Conservation (phyloP, 2,888 invertebrate genomes). For the Ophion slaviceki region DNA sequence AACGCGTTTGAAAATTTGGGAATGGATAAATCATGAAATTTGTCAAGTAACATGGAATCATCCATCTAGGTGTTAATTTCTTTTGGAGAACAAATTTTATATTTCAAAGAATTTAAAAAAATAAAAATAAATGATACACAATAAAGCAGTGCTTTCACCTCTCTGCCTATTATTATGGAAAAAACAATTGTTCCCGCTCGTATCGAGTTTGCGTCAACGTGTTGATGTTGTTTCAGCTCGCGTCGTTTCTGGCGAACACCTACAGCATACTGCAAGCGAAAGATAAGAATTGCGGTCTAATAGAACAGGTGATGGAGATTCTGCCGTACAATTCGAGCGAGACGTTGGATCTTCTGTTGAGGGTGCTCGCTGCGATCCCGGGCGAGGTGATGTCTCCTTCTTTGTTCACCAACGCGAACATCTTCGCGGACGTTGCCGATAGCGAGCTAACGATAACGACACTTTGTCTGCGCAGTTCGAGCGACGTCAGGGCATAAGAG, state of each 20-base stretch:
- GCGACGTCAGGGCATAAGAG: slow-evolving; percentile 68
- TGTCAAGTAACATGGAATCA: too few species aligned
- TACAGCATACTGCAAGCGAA: slow-evolving; percentile 81
- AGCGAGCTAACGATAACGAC: neutral
- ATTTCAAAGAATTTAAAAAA: too few species aligned
- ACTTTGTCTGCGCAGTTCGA: slow-evolving; percentile 71
- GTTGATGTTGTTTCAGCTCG: slow-evolving; percentile 86
- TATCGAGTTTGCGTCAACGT: neutral
- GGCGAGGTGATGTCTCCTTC: slow-evolving; percentile 86
- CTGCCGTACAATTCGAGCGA: slow-evolving; percentile 87
- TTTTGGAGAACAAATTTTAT: too few species aligned
- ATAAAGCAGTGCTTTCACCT: too few species aligned
- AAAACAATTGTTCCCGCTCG: too few species aligned
- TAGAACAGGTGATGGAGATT: slow-evolving; percentile 90
- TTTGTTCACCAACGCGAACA: neutral
- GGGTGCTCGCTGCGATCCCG: slow-evolving; percentile 94
- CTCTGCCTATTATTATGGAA: too few species aligned
- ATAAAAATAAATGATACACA: too few species aligned
- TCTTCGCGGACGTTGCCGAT: neutral
- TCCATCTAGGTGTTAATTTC: too few species aligned
- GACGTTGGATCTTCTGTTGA: slow-evolving; percentile 88
- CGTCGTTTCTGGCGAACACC: slow-evolving; percentile 92
- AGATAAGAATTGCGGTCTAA: slow-evolving; percentile 87
- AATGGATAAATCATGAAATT: too few species aligned
- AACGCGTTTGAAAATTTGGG: too few species aligned